A percentile compares a stretch with the other conserved stretches of the same genome.
Evolutionary conservation across 2,888 invertebrate species (phyloP).

Genomic region (Habrosyne pyritoides): DNA sequence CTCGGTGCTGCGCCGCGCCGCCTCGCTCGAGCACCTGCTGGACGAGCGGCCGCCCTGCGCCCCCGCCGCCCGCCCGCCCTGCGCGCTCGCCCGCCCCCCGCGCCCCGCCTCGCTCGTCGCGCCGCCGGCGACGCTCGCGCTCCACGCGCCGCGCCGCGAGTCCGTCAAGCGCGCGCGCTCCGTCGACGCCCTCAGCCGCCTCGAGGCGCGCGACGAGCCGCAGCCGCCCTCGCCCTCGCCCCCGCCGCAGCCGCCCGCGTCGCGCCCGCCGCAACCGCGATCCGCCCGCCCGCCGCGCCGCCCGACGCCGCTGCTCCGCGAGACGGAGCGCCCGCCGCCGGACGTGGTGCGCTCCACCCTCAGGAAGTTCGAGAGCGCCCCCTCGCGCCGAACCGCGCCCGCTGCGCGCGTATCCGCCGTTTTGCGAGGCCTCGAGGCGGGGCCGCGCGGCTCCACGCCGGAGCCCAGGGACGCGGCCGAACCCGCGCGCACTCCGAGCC

Average conservation of each 20-base stretch:
- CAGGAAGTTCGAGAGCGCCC: constrained; percentile 90
- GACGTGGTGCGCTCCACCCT: constrained; percentile 95
- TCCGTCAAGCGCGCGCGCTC: constrained; percentile 93
- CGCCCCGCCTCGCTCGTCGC: constrained; percentile 59
- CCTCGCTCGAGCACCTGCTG: constrained; percentile 92
- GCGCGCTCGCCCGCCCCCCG: constrained; percentile 43
- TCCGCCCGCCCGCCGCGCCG: constrained; percentile 77
- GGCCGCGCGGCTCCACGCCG: constrained; percentile 62
- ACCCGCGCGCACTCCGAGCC: constrained; percentile 36
- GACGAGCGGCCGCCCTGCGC: constrained; percentile 83
- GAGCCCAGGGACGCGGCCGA: constrained; percentile 49
- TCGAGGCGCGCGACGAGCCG: constrained; percentile 85
- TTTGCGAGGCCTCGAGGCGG: constrained; percentile 60
- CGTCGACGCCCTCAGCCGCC: constrained; percentile 91
- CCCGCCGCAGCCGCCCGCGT: constrained; percentile 69
- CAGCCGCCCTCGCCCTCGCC: constrained; percentile 90
- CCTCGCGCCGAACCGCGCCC: constrained; percentile 80
- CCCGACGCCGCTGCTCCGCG: constrained; percentile 77
- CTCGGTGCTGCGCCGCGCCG: constrained; percentile 90
- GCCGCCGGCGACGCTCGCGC: constrained; percentile 42
- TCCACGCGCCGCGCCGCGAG: constrained; percentile 72
- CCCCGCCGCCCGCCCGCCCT: constrained; percentile 49
- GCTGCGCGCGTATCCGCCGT: constrained; percentile 76
- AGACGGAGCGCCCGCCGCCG: constrained; percentile 89
- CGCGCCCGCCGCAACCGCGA: constrained; percentile 64